phyloP scores from a whole-genome alignment of 2,113 vertebrate genomes.

The Nibea albiflora region DNA sequence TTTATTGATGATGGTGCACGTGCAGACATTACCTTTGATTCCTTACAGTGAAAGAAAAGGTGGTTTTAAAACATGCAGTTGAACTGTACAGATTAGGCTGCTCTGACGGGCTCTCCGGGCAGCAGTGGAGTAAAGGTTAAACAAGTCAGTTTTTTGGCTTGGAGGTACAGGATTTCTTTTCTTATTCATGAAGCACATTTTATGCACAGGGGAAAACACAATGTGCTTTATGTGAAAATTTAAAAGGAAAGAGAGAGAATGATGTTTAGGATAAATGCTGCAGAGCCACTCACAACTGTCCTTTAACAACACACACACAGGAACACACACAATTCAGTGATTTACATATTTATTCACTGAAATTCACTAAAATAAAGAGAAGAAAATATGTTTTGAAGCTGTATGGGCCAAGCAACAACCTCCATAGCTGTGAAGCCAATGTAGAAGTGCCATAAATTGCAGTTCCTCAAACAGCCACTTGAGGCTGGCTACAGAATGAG shows the following conservation, averaged over 20 bases:
- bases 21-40: constrained; percentile 33
- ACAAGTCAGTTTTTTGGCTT: neutral
- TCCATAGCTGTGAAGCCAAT: no score
- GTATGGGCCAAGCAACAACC: no score
- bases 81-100: neutral
- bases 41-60: neutral
- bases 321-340: neutral
- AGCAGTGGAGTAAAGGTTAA: constrained; percentile 4
- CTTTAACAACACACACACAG: neutral
- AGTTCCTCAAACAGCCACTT: no score
- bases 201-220: neutral
- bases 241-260: neutral
- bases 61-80: neutral
- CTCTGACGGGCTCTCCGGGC: neutral
- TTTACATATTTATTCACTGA: neutral
- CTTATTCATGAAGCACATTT: neutral
- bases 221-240: neutral
- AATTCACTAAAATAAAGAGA: neutral
- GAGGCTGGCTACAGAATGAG: no score
- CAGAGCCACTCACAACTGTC: neutral
- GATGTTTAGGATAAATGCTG: neutral
- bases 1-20: constrained; percentile 14
- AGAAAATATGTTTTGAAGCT: no score
- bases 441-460: no score
- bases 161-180: neutral